A percentile compares a stretch with the other conserved stretches of the same genome.
These are phyloP conservation scores for Noturus placidus DNA, from an alignment of 2,113 vertebrate species.

Conservation along the genomic window DNA sequence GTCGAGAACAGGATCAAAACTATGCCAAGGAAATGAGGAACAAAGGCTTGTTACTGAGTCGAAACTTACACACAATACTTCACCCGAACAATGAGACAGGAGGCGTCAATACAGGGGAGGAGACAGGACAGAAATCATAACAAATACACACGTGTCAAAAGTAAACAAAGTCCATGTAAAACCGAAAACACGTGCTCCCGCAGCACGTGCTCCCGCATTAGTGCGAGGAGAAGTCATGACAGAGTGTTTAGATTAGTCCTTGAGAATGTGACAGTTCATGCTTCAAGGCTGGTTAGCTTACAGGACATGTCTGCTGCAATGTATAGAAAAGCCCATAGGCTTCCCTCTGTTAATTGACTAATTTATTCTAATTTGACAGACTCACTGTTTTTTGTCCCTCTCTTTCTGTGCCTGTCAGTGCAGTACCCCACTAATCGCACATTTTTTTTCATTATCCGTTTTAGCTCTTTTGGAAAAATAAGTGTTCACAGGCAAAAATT, in stretches of 20 bases:
- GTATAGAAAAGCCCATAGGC: slow-evolving; percentile 61
- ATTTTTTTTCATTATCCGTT: not conserved
- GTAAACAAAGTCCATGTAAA: too few species aligned
- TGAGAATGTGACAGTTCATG: slow-evolving; percentile 48
- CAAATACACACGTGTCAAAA: too few species aligned
- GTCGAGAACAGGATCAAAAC: too few species aligned
- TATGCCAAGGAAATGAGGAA: too few species aligned
- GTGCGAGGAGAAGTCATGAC: too few species aligned
- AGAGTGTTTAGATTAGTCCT: slow-evolving; percentile 30
- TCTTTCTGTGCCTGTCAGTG: slow-evolving; percentile 17
- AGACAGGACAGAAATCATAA: too few species aligned
- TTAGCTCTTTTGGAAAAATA: not conserved
- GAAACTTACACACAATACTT: too few species aligned
- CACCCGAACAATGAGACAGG: too few species aligned
- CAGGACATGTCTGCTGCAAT: slow-evolving; percentile 48
- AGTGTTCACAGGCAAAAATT: not conserved
- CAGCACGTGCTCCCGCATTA: too few species aligned
- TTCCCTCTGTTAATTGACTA: slow-evolving; percentile 70
- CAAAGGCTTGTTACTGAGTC: too few species aligned
- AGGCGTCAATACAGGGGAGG: too few species aligned
- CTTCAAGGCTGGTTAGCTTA: slow-evolving; percentile 50
- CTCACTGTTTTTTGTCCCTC: slow-evolving; percentile 51
- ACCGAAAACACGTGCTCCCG: too few species aligned
- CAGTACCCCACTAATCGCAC: slow-evolving; percentile 18
- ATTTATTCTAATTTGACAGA: slow-evolving; percentile 73